phyloP scores from a whole-genome alignment of 2,888 invertebrate species.

The Cryptophagus acutangulus region DNA sequence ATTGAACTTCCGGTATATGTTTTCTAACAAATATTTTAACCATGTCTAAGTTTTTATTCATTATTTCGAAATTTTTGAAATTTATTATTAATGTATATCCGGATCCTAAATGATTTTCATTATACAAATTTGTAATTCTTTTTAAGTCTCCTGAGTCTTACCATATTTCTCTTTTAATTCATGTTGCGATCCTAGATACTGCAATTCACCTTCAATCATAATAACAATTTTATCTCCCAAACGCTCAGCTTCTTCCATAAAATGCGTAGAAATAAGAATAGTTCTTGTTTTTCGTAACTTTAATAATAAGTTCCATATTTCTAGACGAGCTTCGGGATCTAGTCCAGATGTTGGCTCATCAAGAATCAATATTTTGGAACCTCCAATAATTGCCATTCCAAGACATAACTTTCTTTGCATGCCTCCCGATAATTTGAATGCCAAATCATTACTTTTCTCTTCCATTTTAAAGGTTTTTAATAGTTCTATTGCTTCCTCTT shows the following conservation, averaged over 20 bases:
- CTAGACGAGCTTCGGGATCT: conserved; percentile 82
- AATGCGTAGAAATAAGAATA: conserved; percentile 85
- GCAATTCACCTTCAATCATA: conserved; percentile 67
- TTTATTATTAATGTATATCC: no score
- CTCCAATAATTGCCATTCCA: conserved; percentile 79
- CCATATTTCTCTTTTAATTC: conserved; percentile 69
- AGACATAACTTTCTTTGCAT: conserved; percentile 86
- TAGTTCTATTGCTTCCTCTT: conserved; percentile 52
- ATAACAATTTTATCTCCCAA: conserved; percentile 88
- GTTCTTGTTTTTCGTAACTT: conserved; percentile 61
- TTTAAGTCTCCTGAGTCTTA: no score
- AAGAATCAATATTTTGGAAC: conserved; percentile 61
- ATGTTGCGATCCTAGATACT: conserved; percentile 77
- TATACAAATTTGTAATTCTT: no score
- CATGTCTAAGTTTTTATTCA: no score
- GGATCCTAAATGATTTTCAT: no score
- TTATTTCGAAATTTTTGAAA: no score
- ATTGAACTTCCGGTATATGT: no score
- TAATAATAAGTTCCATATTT: conserved; percentile 82
- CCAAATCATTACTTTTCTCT: conserved; percentile 58
- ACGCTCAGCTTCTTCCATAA: conserved; percentile 94
- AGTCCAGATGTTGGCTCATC: conserved; percentile 90
- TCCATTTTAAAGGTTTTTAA: conserved; percentile 56
- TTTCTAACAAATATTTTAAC: no score
- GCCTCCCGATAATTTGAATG: conserved; percentile 77